Conservation (phyloP, 2,888 invertebrate species). For the Chaetoderma sp. region DNA sequence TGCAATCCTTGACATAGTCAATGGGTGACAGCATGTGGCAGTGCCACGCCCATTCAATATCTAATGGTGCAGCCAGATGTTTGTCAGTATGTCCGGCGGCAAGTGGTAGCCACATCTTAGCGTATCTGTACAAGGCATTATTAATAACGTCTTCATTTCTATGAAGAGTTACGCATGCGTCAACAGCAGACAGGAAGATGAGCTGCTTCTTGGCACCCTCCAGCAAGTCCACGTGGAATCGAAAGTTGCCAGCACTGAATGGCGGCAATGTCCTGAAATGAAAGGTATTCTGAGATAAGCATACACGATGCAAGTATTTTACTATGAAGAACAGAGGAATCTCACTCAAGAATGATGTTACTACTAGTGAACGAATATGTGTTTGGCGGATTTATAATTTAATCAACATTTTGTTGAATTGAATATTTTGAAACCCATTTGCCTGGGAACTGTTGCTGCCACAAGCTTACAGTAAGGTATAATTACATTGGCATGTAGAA, state of each 20-base stretch:
- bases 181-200: slow-evolving; percentile 34
- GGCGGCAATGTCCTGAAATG: neutral
- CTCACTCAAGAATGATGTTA: too few species aligned
- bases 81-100: slow-evolving; percentile 43
- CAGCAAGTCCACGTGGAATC: slow-evolving; percentile 28
- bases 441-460: too few species aligned
- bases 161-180: slow-evolving; percentile 33
- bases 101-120: slow-evolving; percentile 67
- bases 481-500: too few species aligned
- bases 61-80: slow-evolving; percentile 66
- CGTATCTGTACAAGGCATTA: slow-evolving; percentile 67
- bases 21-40: slow-evolving; percentile 56
- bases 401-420: too few species aligned
- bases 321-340: too few species aligned
- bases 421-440: too few species aligned
- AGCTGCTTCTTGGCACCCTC: slow-evolving; percentile 28
- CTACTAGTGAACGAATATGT: too few species aligned
- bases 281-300: too few species aligned
- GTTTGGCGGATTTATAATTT: too few species aligned
- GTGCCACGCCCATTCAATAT: slow-evolving; percentile 70
- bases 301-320: too few species aligned
- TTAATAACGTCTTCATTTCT: slow-evolving; percentile 58
- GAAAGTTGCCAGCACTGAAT: slow-evolving; percentile 11
- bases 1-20: slow-evolving; percentile 43
- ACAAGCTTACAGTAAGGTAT: too few species aligned